A percentile compares a stretch with the other conserved stretches of the same genome.
Evolutionary conservation across 1,140 invertebrate species (phyloP).

Genomic region (Cydia amplana): DNA sequence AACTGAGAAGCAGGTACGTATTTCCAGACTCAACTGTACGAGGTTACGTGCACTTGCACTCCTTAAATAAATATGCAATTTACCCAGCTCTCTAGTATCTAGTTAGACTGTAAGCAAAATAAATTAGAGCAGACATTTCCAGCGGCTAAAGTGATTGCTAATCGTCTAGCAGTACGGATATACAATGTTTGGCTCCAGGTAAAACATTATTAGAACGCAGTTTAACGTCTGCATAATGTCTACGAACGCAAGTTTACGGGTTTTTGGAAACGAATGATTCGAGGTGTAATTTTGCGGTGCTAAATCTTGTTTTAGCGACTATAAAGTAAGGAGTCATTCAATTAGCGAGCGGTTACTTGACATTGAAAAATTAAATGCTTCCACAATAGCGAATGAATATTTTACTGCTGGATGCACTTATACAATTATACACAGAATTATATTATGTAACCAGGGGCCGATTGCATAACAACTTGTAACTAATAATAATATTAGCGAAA

Average conservation of each 20-base stretch:
- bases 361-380: neutral
- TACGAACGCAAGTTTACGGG: neutral
- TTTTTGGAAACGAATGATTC: constrained; percentile 23
- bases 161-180: constrained; percentile 12
- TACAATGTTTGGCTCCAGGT: constrained; percentile 1
- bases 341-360: neutral
- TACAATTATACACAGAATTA: too few relatives aligned
- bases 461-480: too few relatives aligned
- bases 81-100: neutral
- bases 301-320: constrained; percentile 26
- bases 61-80: neutral
- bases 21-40: too few relatives aligned
- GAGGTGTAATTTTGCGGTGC: constrained; percentile 28
- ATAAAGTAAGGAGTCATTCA: constrained; percentile 5
- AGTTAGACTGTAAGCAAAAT: neutral
- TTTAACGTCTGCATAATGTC: constrained; percentile 30
- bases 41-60: too few relatives aligned
- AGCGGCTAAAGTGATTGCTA: neutral
- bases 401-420: too few relatives aligned
- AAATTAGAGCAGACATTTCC: neutral
- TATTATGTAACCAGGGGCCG: too few relatives aligned
- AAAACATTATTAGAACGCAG: constrained; percentile 27
- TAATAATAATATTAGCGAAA: too few relatives aligned
- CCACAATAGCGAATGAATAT: too few relatives aligned
- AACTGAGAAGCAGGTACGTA: too few relatives aligned